Percentiles rank a stretch among this genome's conserved stretches.
Conservation (phyloP, 2,888 invertebrate genomes). For the Brenthis daphne region DNA sequence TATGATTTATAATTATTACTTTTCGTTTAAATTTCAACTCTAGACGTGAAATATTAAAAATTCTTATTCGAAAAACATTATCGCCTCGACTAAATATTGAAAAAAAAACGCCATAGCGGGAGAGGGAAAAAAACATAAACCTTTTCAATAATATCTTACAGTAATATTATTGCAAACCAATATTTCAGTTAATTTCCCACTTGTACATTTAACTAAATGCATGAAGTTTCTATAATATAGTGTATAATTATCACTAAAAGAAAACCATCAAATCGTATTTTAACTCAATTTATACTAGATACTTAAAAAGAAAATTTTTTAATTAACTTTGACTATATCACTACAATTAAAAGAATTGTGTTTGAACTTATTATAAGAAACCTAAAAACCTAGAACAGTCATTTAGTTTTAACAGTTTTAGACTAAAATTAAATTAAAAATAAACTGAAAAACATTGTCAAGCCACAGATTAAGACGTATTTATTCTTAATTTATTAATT, state of each 20-base stretch:
- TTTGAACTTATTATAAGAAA: too few relatives aligned
- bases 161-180: conserved; percentile 4
- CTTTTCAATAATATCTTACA: conserved; percentile 5
- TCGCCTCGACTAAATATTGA: conserved; percentile 3
- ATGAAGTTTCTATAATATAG: conserved; percentile 21
- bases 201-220: conserved; percentile 42
- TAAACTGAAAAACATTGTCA: too few relatives aligned
- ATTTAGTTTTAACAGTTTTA: too few relatives aligned
- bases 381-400: too few relatives aligned
- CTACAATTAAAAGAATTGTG: too few relatives aligned
- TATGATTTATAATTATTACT: neutral
- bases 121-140: neutral
- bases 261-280: neutral
- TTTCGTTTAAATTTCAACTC: neutral
- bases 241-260: conserved; percentile 10
- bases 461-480: too few relatives aligned
- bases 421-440: too few relatives aligned
- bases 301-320: too few relatives aligned
- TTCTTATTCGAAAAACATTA: conserved; percentile 24
- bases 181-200: neutral
- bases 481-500: neutral
- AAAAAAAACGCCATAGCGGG: neutral
- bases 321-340: too few relatives aligned
- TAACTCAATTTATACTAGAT: too few relatives aligned
- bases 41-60: neutral